phyloP scores from a whole-genome alignment of 30 jellyfish, hydroid and myxozoan genomes.

The Aurelia sp. region DNA sequence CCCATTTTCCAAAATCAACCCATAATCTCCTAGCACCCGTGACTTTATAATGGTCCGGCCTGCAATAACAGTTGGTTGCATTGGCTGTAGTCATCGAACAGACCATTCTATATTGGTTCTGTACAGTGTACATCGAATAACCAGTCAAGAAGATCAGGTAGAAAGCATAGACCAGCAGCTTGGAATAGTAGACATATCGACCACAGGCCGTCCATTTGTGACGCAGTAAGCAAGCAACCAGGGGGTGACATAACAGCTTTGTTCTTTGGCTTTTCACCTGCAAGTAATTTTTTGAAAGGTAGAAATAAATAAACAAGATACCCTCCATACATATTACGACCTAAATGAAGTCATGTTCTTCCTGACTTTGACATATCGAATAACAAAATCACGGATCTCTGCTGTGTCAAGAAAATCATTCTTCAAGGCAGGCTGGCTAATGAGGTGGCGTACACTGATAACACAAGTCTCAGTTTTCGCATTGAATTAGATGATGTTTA shows the following conservation, averaged over 20 bases:
- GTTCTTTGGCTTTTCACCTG: constrained; percentile 96
- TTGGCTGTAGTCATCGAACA: constrained; percentile 26
- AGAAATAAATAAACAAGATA: too few species aligned
- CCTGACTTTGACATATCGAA: too few species aligned
- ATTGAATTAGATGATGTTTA: too few species aligned
- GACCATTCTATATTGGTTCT: constrained; percentile 32
- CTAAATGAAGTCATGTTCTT: too few species aligned
- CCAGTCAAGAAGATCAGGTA: constrained; percentile 94
- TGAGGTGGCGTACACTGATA: too few species aligned
- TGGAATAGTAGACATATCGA: constrained; percentile 94
- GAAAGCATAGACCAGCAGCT: constrained; percentile 75
- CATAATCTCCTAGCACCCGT: constrained; percentile 66
- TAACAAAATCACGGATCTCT: too few species aligned
- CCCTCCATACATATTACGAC: too few species aligned
- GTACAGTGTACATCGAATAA: constrained; percentile 76
- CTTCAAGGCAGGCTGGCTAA: too few species aligned
- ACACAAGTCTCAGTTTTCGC: too few species aligned
- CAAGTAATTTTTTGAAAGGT: not conserved
- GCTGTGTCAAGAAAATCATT: too few species aligned
- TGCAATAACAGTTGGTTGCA: constrained; percentile 61
- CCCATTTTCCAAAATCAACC: constrained; percentile 90
- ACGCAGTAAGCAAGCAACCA: constrained; percentile 93
- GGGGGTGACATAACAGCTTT: constrained; percentile 93
- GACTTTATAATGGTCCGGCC: constrained; percentile 7
- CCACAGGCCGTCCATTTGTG: constrained; percentile 98